Evolutionary conservation across 1,140 invertebrate species (phyloP).

Genomic region (Paraescarpia echinospica): DNA sequence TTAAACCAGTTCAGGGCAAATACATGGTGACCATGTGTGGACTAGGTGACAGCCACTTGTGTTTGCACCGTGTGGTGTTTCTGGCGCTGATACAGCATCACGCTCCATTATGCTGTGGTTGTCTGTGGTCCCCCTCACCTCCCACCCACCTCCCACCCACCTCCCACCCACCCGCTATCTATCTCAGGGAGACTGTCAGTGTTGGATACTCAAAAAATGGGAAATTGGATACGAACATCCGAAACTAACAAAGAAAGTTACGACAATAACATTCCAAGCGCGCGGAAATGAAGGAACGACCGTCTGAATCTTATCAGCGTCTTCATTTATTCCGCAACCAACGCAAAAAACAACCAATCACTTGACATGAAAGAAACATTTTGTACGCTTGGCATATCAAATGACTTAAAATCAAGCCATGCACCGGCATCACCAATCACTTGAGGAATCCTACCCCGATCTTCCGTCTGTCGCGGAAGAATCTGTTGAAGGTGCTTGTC

Average conservation of each 20-base stretch:
- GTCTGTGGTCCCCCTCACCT: not conserved
- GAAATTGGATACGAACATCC: not conserved
- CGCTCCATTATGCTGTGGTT: not conserved
- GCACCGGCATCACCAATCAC: no score
- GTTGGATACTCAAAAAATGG: not conserved
- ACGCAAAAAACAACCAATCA: not conserved
- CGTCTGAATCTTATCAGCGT: not conserved
- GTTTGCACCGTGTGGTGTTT: not conserved
- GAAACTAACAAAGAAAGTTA: not conserved
- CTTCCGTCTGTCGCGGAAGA: no score
- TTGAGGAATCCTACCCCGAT: no score
- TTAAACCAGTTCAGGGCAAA: no score
- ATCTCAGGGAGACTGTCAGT: not conserved
- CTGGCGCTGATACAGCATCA: not conserved
- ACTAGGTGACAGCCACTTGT: no score
- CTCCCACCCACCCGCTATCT: not conserved
- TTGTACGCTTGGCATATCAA: not conserved
- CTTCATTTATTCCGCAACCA: not conserved
- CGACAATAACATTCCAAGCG: not conserved
- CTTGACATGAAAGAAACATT: not conserved
- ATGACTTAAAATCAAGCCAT: not conserved
- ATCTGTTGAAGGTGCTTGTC: no score
- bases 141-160: no score
- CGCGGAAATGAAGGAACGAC: not conserved
- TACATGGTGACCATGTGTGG: no score